Evolutionary conservation across 2,797 vertebrate species (phyloP).

Genomic region (Loriculus beryllinus): DNA sequence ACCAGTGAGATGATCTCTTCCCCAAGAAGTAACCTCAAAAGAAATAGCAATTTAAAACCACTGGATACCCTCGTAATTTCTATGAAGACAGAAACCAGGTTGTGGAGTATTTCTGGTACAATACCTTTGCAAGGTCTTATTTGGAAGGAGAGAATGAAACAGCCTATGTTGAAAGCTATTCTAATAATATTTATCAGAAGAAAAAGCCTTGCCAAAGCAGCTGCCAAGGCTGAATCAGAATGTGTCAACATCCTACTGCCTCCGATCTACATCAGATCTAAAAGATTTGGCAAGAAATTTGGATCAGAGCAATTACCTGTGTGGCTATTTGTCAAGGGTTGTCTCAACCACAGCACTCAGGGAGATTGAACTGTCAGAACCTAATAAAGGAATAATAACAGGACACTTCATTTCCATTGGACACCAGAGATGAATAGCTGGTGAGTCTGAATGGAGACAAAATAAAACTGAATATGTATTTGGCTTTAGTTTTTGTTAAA

Average conservation of each 20-base stretch:
- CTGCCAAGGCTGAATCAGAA: conserved; percentile 32
- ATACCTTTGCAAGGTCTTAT: neutral
- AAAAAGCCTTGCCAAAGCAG: conserved; percentile 22
- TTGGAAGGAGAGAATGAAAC: neutral
- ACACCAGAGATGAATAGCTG: conserved; percentile 74
- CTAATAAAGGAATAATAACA: conserved; percentile 75
- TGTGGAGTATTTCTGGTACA: neutral
- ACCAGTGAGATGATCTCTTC: neutral
- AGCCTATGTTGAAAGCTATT: neutral
- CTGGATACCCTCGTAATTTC: neutral
- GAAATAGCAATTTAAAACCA: neutral
- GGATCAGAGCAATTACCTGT: conserved; percentile 74
- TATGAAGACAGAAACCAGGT: neutral
- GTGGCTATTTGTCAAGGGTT: conserved; percentile 69
- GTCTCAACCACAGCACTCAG: conserved; percentile 72
- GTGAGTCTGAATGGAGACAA: conserved; percentile 59
- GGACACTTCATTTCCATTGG: conserved; percentile 74
- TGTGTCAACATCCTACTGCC: conserved; percentile 32
- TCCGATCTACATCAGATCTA: conserved; percentile 60
- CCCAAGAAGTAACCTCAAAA: neutral
- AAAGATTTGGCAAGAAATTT: conserved; percentile 74
- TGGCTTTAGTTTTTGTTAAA: conserved; percentile 75
- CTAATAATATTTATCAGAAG: conserved; percentile 52
- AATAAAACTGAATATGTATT: conserved; percentile 70
- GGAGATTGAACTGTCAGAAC: conserved; percentile 80